These are phyloP conservation scores for Fragum fragum DNA, from an alignment of 2,888 invertebrate species.

Conservation along the genomic window DNA sequence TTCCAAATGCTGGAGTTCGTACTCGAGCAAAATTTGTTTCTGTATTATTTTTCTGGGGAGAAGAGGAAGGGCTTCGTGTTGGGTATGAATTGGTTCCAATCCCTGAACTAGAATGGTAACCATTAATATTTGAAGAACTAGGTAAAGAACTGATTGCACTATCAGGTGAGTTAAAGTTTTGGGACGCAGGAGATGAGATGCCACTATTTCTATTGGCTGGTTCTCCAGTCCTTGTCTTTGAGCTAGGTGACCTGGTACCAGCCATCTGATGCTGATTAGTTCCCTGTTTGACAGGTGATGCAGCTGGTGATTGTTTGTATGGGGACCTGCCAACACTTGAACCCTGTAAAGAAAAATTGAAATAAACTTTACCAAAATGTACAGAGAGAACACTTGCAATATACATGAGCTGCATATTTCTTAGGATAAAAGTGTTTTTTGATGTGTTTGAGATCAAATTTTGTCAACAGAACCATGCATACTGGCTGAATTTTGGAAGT, in stretches of 20 bases:
- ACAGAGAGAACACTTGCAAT: too few relatives aligned
- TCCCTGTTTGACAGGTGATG: slow-evolving; percentile 41
- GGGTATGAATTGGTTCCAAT: background rate
- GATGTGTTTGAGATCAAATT: too few relatives aligned
- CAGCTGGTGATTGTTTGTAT: slow-evolving; percentile 52
- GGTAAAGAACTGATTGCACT: slow-evolving; percentile 65
- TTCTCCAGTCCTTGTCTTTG: background rate
- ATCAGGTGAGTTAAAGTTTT: slow-evolving; percentile 59
- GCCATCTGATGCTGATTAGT: background rate
- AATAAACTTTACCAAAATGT: background rate
- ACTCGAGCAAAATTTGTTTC: slow-evolving; percentile 39
- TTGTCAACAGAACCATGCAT: too few relatives aligned
- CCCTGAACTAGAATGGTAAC: background rate
- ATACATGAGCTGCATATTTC: too few relatives aligned
- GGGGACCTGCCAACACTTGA: slow-evolving; percentile 25
- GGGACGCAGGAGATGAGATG: slow-evolving; percentile 19
- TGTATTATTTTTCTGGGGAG: slow-evolving; percentile 7
- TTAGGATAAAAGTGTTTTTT: too few relatives aligned
- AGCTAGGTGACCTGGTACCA: slow-evolving; percentile 7
- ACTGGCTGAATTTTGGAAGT: too few relatives aligned
- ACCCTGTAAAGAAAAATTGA: slow-evolving; percentile 11
- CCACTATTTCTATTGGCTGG: slow-evolving; percentile 44
- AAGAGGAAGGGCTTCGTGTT: slow-evolving; percentile 1
- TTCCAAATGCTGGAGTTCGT: slow-evolving; percentile 63
- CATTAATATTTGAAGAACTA: slow-evolving; percentile 38